Percentiles rank a stretch among this genome's conserved stretches.
Conservation (phyloP, 1,140 invertebrate species). For the Meloidogyne chitwoodi region DNA sequence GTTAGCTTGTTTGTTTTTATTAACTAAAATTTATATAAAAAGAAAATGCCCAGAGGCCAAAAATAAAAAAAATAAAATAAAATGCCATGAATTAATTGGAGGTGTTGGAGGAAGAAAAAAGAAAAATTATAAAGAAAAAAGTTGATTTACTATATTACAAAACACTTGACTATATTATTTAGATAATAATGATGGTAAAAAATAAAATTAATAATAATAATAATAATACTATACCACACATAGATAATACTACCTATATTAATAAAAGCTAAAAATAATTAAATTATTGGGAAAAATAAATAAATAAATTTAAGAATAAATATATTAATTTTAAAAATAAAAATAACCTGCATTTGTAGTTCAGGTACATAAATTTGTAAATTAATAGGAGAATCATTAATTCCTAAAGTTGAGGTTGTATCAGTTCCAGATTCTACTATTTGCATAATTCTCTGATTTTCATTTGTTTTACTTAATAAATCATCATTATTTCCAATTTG, state of each 20-base stretch:
- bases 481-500: slow-evolving; percentile 8
- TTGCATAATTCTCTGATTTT: slow-evolving; percentile 1
- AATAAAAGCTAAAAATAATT: too few species aligned
- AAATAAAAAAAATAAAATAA: slow-evolving; percentile 7
- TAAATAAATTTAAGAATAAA: too few species aligned
- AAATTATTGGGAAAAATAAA: too few species aligned
- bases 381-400: slow-evolving; percentile 52
- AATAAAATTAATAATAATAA: background rate
- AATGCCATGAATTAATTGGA: background rate
- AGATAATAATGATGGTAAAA: too few species aligned
- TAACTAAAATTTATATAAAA: background rate
- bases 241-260: too few species aligned
- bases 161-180: too few species aligned
- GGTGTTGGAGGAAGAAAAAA: background rate
- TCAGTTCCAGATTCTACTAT: background rate
- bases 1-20: background rate
- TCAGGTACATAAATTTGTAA: slow-evolving; percentile 63
- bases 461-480: slow-evolving; percentile 9
- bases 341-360: slow-evolving; percentile 62
- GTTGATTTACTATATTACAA: background rate
- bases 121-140: background rate
- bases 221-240: slow-evolving; percentile 2
- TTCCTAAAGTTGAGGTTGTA: slow-evolving; percentile 19
- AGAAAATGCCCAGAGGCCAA: background rate
- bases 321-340: too few species aligned